These are phyloP conservation scores for Ligdia adustata DNA, from an alignment of 2,888 invertebrate species.

Conservation along the genomic window DNA sequence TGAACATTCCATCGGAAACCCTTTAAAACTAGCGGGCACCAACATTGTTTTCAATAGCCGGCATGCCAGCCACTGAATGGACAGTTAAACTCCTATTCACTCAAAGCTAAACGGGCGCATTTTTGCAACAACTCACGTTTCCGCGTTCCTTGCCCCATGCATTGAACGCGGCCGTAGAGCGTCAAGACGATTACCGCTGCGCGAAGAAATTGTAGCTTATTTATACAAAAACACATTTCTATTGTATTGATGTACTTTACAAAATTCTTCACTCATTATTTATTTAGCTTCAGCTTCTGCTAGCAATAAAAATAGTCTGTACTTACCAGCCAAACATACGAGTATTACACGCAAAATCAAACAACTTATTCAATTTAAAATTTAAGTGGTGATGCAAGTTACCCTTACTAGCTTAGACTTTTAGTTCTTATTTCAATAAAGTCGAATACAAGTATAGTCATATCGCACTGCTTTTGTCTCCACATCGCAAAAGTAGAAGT, in stretches of 20 bases:
- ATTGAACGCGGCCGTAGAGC: slow-evolving; percentile 38
- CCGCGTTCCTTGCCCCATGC: slow-evolving; percentile 60
- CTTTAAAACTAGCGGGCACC: slow-evolving; percentile 42
- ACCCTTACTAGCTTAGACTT: too few relatives aligned
- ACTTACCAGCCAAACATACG: too few relatives aligned
- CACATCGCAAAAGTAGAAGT: too few relatives aligned
- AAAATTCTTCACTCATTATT: too few relatives aligned
- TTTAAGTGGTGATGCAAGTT: too few relatives aligned
- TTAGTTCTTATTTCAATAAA: too few relatives aligned
- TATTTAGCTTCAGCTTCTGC: too few relatives aligned
- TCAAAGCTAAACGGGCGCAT: slow-evolving; percentile 66
- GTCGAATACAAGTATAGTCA: too few relatives aligned
- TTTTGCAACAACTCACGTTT: slow-evolving; percentile 64
- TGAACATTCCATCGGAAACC: slow-evolving; percentile 50
- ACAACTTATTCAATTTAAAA: too few relatives aligned
- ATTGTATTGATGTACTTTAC: slow-evolving; percentile 1
- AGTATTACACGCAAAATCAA: too few relatives aligned
- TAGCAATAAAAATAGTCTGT: too few relatives aligned
- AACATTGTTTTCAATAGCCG: slow-evolving; percentile 68
- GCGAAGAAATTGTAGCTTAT: slow-evolving; percentile 38
- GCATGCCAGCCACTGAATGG: slow-evolving; percentile 64
- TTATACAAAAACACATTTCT: slow-evolving; percentile 9
- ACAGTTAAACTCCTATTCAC: slow-evolving; percentile 73
- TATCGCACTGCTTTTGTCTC: too few relatives aligned
- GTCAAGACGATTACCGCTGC: slow-evolving; percentile 33